phyloP scores from a whole-genome alignment of 1,140 invertebrate species.

The Acromyrmex echinatior region DNA sequence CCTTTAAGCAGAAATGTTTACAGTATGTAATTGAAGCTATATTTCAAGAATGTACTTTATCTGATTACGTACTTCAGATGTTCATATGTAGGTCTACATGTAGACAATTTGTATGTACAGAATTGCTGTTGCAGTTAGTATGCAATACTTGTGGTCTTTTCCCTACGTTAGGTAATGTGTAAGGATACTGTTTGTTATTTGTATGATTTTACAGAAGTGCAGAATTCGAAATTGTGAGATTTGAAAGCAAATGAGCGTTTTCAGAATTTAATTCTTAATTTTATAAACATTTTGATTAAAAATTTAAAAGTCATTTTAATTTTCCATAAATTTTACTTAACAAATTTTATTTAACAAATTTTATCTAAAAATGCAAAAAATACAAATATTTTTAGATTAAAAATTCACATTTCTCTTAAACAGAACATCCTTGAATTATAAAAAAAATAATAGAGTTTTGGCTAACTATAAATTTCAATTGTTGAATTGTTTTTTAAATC shows the following conservation, averaged over 20 bases:
- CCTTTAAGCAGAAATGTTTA: background rate
- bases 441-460: background rate
- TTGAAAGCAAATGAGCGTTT: background rate
- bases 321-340: background rate
- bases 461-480: background rate
- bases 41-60: background rate
- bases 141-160: background rate
- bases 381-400: background rate
- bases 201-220: background rate
- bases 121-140: background rate
- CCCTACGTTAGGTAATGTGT: background rate
- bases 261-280: background rate
- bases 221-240: background rate
- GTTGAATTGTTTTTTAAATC: background rate
- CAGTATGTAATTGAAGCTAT: background rate
- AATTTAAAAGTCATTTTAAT: background rate
- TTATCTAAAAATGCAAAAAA: background rate
- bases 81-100: background rate
- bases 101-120: conserved; percentile 8
- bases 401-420: background rate
- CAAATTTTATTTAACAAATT: background rate
- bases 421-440: background rate
- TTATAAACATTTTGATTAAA: background rate
- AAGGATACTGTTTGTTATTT: background rate
- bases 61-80: conserved; percentile 39